These are phyloP conservation scores for Zosterops hypoxanthus DNA, from an alignment of 2,113 vertebrate species.

Conservation along the genomic window DNA sequence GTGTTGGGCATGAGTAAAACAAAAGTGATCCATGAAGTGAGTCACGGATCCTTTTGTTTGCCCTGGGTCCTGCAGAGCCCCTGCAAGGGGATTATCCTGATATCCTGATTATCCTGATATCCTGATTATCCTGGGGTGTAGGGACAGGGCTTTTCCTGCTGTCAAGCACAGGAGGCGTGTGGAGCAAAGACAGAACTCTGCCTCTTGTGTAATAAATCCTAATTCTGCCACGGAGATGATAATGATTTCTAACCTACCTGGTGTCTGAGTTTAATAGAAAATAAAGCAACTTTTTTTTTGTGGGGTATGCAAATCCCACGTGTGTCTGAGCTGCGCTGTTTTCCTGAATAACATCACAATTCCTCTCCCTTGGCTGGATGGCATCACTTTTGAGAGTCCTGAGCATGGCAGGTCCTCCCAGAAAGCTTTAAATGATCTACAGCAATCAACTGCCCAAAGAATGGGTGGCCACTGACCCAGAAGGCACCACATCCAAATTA, in stretches of 20 bases:
- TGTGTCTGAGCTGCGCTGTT: not conserved
- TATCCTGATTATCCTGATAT: not conserved
- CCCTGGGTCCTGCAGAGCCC: not conserved
- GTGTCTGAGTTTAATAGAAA: not conserved
- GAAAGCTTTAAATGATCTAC: not conserved
- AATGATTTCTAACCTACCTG: not conserved
- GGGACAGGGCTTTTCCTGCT: not conserved
- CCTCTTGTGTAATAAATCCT: not conserved
- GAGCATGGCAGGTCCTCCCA: not conserved
- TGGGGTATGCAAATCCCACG: not conserved
- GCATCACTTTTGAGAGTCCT: not conserved
- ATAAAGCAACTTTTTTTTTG: not conserved
- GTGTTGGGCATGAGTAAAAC: not conserved
- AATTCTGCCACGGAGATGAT: not conserved
- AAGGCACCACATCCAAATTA: not conserved
- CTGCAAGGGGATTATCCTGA: not conserved
- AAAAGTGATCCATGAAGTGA: not conserved
- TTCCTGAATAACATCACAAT: not conserved
- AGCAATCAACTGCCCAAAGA: not conserved
- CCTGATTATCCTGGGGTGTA: not conserved
- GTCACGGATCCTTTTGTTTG: not conserved
- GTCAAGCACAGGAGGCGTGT: not conserved
- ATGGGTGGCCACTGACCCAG: not conserved
- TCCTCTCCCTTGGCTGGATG: not conserved
- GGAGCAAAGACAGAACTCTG: not conserved